phyloP scores from a whole-genome alignment of 1,140 invertebrate species.

The Sinella curviseta region DNA sequence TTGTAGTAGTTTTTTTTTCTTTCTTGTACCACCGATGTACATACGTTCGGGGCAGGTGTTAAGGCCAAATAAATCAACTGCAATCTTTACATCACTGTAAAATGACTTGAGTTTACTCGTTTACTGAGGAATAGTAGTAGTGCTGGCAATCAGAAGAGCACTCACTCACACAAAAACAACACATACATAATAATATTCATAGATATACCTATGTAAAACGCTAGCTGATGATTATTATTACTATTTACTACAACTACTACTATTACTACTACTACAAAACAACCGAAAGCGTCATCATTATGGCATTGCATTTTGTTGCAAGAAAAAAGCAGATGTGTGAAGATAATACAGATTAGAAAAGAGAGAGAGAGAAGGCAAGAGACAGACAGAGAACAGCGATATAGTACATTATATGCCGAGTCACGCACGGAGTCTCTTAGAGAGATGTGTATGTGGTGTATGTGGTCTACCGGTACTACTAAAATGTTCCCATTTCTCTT shows the following conservation, averaged over 20 bases:
- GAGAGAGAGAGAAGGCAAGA: background rate
- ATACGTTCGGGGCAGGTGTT: slow-evolving; percentile 23
- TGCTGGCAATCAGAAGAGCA: background rate
- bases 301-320: background rate
- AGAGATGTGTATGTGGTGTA: background rate
- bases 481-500: slow-evolving; percentile 19
- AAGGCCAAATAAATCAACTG: slow-evolving; percentile 17
- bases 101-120: background rate
- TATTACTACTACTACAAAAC: background rate
- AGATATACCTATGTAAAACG: too few species aligned
- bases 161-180: background rate
- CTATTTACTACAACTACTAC: background rate
- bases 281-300: background rate
- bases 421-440: slow-evolving; percentile 8
- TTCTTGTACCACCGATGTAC: too few species aligned
- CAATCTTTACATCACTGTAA: background rate
- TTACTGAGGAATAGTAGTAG: background rate
- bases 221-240: too few species aligned
- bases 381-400: background rate
- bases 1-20: too few species aligned
- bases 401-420: slow-evolving; percentile 6
- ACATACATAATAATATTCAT: too few species aligned
- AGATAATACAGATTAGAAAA: slow-evolving; percentile 19
- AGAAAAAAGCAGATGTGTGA: background rate
- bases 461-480: slow-evolving; percentile 14